Base-by-base conservation (phyloP, 2,888 invertebrate species). In the Clunio marinus region DNA sequence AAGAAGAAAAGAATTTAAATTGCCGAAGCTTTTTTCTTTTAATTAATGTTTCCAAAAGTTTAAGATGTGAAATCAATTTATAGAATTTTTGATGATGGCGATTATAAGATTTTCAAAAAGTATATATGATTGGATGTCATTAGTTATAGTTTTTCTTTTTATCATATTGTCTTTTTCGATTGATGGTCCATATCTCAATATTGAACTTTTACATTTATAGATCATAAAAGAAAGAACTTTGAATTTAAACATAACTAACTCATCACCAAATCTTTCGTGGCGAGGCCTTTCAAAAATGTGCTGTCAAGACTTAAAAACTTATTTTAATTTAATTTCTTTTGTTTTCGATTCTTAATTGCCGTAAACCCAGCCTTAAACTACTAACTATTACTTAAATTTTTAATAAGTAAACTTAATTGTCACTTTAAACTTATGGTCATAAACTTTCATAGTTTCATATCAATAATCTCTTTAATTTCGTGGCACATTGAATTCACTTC, bases 401-500 rank as follows among this genome's bases (percentile, higher is more conserved):
- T 60, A 32, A 32, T 60, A 60, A 60, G 32, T 60, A 65, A 65
- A 65, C 63, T 65, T 65, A 65, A 22, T 32, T 32, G 37, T 62
- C 17, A 15, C 25, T 65, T 65, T 25, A 41, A 60, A 63, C 24
- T 45, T 37, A 60, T 25, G 22, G 25, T 25, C 20, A 62, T 62
- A 62, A 65, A 41, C 45, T 45, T 46, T 17, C 17, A 27, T 57
- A 57, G 27, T 57, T 27, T 57, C 28, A 27, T 57, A 27, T 60
- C n/a, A 46, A 46, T 65, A 15, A 28, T 27, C 27, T 65, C 25
- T 45, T 63, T 22, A 28, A 45, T 41, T 41, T 63, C 55, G 13
- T 66, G 66, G 66, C 66, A 66, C 66, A 55, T 66, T 66, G 45
- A 66, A 66, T 66, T 66, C 66, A 66, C 66, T 66, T 55, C 22